Evolutionary conservation across 2,888 invertebrate genomes (phyloP), one percentile per base, ranked within the genome.

Genomic region (Rhagonycha fulva): DNA sequence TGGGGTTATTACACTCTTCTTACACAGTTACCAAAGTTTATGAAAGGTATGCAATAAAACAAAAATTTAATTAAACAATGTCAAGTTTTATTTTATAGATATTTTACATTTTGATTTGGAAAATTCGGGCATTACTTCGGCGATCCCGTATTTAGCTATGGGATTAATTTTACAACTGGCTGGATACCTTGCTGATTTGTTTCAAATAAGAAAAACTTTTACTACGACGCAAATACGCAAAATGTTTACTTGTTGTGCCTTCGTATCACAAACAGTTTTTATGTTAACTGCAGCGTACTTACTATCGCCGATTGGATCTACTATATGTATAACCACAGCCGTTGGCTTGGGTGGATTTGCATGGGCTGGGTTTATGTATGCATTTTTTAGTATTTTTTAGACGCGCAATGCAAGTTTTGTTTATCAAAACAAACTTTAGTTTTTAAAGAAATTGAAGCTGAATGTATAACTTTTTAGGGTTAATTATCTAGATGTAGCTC

Each of bases 341-440:
- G 96, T 97, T 0, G 97, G 97, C 0, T 89, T 97, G 0, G 97
- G 97, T 0, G 96, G 97, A 0, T 96, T 97, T 86, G 96, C 97
- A 0, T 97, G 97, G 96, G 93, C 96, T 7, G 97, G 97, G 62
- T 96, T 96, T 85, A 93, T 94, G 95, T 95, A 71, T 7, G 19
- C 70, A 62, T 72, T 30, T 14, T 62, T 23, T 63, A 4, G 12
- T n/a, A 11, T 63, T 19, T 2, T 2, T 19, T 19, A 19, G 19
- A 19, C 19, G 19, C 11, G 10, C 3, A 19, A 19, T 63, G 14
- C n/a, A n/a, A n/a, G n/a, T n/a, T n/a, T 63, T 63, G 23, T 10
- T 19, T 19, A 2, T 19, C 19, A 19, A 19, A 19, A 19, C n/a
- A n/a, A n/a, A n/a, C n/a, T n/a, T n/a, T n/a, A 19, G 19, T 2